Base-by-base conservation (phyloP, 2,113 vertebrate species). In the Syngnathoides biaculeatus region DNA sequence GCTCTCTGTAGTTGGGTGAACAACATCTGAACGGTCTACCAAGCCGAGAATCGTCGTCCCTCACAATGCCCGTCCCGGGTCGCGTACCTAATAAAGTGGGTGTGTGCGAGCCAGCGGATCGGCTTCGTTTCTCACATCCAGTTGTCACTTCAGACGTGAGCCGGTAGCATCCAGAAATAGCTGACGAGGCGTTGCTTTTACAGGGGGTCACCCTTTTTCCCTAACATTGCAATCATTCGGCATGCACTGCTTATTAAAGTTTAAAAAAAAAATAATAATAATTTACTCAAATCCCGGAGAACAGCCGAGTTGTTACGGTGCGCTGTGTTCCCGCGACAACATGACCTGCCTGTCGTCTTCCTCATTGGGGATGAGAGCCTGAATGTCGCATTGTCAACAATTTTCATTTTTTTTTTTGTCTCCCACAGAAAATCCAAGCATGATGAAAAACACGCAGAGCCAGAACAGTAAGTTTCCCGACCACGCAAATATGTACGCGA, bases 371-470 rank as follows among this genome's bases (percentile, higher is more conserved):
- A 52, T 17, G 45, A 47, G 45, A 47, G 14, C 45, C 45, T 47
- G 45, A 74, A 65, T 66, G 35, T 35, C 38, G 61, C 68, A 52
- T 64, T 75, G 52, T 75, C 74, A 76, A 60, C 65, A 30, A 72
- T 68, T 67, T n/a, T 77, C 58, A 72, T n/a, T 62, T 22, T 75
- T 3, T 77, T 67, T 65, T 74, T 68, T 72, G 59, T 88, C 59
- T 79, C 0, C 76, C 55, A 75, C 89, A 96, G 95, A 96, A 93
- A 96, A 96, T 78, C 95, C 94, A 17, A 94, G 93, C 85, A 95
- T 95, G 86, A 94, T 95, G 89, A 93, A 94, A 89, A 93, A 94
- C 88, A 89, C 92, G 62, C 93, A 94, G 72, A 93, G 94, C 79
- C 92, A 86, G 53, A 95, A 93, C 2, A 94, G 95, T 96, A 87